These are phyloP conservation scores for Ctenochaetus hawaiiensis DNA, from an alignment of 2,797 vertebrate species.

Conservation along the genomic window DNA sequence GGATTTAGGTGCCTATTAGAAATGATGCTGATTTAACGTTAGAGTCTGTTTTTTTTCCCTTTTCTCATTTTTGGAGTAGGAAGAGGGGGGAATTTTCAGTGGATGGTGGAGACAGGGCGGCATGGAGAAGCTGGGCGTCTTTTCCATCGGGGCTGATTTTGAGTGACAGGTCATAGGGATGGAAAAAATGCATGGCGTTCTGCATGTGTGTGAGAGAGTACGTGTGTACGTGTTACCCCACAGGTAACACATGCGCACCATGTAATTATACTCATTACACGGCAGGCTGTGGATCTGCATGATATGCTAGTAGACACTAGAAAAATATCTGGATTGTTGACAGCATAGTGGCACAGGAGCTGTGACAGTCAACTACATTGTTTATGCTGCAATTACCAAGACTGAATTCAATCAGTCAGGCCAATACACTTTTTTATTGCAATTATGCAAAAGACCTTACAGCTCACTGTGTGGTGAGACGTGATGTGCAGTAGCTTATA, in stretches of 20 bases:
- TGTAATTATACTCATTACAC: slow-evolving; percentile 88
- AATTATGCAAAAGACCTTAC: slow-evolving; percentile 85
- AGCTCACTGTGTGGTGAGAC: slow-evolving; percentile 77
- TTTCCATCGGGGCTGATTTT: slow-evolving; percentile 74
- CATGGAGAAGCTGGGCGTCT: slow-evolving; percentile 40
- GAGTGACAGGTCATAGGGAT: slow-evolving; percentile 80
- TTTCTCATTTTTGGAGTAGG: slow-evolving; percentile 27
- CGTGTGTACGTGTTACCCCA: slow-evolving; percentile 58
- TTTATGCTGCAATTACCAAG: slow-evolving; percentile 86
- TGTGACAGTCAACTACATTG: slow-evolving; percentile 84
- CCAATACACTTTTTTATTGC: slow-evolving; percentile 85
- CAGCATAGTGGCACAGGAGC: slow-evolving; percentile 76
- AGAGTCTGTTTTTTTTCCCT: slow-evolving; percentile 20
- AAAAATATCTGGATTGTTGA: slow-evolving; percentile 82
- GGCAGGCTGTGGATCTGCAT: slow-evolving; percentile 81
- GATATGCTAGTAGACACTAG: slow-evolving; percentile 75
- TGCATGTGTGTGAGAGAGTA: slow-evolving; percentile 55
- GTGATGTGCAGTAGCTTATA: slow-evolving; percentile 81
- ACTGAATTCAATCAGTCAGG: slow-evolving; percentile 85
- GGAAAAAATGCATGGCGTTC: slow-evolving; percentile 51
- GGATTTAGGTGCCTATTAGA: slow-evolving; percentile 65
- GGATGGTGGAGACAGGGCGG: slow-evolving; percentile 33
- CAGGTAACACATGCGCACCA: slow-evolving; percentile 85
- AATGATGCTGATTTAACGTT: slow-evolving; percentile 65
- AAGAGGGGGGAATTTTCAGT: slow-evolving; percentile 40